phyloP scores from a whole-genome alignment of 2,888 invertebrate species.

The Ophion slaviceki region DNA sequence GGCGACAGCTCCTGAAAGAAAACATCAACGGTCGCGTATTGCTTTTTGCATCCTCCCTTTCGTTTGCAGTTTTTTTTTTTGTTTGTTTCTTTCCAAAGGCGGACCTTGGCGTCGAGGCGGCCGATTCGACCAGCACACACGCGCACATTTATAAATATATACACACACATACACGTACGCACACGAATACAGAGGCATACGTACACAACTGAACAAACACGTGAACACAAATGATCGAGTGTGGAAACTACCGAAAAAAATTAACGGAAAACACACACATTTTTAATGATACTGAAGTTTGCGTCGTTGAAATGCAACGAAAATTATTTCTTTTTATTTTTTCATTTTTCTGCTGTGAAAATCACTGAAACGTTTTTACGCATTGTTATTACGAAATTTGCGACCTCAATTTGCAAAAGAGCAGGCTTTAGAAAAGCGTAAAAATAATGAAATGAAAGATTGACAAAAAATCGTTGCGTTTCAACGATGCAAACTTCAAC shows the following conservation, averaged over 20 bases:
- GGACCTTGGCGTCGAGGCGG: not conserved
- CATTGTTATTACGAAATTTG: too few species aligned
- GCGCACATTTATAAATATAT: not conserved
- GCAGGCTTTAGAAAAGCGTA: too few species aligned
- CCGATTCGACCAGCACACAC: not conserved
- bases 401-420: too few species aligned
- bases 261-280: constrained; percentile 61
- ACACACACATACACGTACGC: not conserved
- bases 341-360: too few species aligned
- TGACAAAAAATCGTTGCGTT: too few species aligned
- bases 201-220: not conserved
- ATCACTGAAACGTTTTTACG: too few species aligned
- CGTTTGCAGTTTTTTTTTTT: constrained; percentile 10
- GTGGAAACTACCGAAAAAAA: constrained; percentile 66
- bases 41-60: constrained; percentile 15
- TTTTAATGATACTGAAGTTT: not conserved
- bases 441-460: too few species aligned
- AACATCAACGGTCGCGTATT: constrained; percentile 76
- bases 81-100: not conserved
- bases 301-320: too few species aligned
- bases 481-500: too few species aligned
- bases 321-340: too few species aligned
- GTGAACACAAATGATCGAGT: constrained; percentile 66
- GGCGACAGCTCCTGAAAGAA: constrained; percentile 84
- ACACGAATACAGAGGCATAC: not conserved